These are phyloP conservation scores for Cheilosia vulpina DNA, from an alignment of 2,888 invertebrate species.

Conservation along the genomic window DNA sequence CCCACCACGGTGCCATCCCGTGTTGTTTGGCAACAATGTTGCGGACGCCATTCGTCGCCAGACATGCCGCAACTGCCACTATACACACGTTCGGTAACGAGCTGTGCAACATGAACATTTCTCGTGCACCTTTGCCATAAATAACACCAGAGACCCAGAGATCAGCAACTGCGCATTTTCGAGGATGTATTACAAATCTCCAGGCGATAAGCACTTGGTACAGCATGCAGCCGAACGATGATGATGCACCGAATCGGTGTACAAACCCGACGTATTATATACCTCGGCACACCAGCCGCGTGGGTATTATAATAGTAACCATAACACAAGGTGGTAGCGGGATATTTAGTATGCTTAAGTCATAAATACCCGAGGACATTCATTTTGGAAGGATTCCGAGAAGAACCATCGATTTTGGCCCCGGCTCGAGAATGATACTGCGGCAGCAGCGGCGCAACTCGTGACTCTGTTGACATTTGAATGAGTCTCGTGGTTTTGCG, in stretches of 20 bases:
- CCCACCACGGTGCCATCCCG: slow-evolving; percentile 21
- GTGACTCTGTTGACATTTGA: slow-evolving; percentile 76
- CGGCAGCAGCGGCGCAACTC: slow-evolving; percentile 58
- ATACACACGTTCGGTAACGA: slow-evolving; percentile 34
- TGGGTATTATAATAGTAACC: too few relatives aligned
- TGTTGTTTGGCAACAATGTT: slow-evolving; percentile 54
- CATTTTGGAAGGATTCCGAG: slow-evolving; percentile 56
- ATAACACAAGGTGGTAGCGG: slow-evolving; percentile 32
- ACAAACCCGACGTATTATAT: slow-evolving; percentile 24
- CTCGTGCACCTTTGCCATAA: slow-evolving; percentile 42
- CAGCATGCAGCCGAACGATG: slow-evolving; percentile 42
- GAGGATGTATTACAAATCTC: slow-evolving; percentile 68
- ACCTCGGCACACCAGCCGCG: not conserved
- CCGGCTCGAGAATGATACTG: slow-evolving; percentile 61
- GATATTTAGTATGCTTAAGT: slow-evolving; percentile 51
- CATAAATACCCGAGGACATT: slow-evolving; percentile 43
- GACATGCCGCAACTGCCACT: slow-evolving; percentile 16
- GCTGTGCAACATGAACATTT: slow-evolving; percentile 49
- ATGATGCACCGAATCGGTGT: slow-evolving; percentile 58
- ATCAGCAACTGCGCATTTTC: slow-evolving; percentile 59
- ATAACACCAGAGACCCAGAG: slow-evolving; percentile 51
- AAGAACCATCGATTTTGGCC: slow-evolving; percentile 32
- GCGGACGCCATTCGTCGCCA: slow-evolving; percentile 35
- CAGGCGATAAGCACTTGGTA: slow-evolving; percentile 55
- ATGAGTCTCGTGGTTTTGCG: slow-evolving; percentile 50